Percentiles rank a stretch among this genome's conserved stretches.
These are phyloP conservation scores for Tachysurus vachellii DNA, from an alignment of 2,113 vertebrate species.

Conservation along the genomic window DNA sequence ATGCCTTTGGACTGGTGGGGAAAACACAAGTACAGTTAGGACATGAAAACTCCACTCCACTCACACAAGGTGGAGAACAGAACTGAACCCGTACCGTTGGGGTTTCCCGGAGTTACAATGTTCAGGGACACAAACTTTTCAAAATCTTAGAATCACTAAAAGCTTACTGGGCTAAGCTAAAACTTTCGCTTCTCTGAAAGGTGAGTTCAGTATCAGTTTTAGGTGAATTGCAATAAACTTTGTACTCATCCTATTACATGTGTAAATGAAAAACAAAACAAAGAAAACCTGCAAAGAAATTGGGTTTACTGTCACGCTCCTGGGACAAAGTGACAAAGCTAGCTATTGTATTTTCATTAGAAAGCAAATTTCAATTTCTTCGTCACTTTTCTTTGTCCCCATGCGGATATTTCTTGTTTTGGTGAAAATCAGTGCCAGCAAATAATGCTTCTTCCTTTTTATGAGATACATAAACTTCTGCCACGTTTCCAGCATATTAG, in stretches of 20 bases:
- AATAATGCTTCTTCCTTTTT: conserved; percentile 54
- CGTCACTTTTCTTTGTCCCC: conserved; percentile 46
- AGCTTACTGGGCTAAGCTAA: not conserved
- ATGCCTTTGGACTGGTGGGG: too few species aligned
- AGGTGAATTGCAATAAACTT: not conserved
- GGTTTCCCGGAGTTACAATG: too few species aligned
- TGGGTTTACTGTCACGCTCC: not conserved
- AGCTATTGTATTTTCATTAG: conserved; percentile 21
- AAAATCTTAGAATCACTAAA: not conserved
- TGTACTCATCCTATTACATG: too few species aligned
- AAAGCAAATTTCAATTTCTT: conserved; percentile 27
- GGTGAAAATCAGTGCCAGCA: conserved; percentile 29
- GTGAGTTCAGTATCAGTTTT: not conserved
- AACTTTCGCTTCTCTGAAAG: not conserved
- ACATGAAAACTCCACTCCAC: too few species aligned
- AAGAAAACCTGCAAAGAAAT: not conserved
- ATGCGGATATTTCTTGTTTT: conserved; percentile 67
- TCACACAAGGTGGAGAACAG: too few species aligned
- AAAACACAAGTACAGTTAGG: too few species aligned
- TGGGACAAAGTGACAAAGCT: conserved; percentile 13
- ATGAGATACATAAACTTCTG: conserved; percentile 50
- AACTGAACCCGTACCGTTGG: too few species aligned
- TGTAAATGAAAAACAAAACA: not conserved
- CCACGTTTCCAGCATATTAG: conserved; percentile 64
- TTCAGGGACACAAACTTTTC: not conserved